Conservation (phyloP, 2,888 invertebrate species). For the Sinopyrophorus schimmeli region DNA sequence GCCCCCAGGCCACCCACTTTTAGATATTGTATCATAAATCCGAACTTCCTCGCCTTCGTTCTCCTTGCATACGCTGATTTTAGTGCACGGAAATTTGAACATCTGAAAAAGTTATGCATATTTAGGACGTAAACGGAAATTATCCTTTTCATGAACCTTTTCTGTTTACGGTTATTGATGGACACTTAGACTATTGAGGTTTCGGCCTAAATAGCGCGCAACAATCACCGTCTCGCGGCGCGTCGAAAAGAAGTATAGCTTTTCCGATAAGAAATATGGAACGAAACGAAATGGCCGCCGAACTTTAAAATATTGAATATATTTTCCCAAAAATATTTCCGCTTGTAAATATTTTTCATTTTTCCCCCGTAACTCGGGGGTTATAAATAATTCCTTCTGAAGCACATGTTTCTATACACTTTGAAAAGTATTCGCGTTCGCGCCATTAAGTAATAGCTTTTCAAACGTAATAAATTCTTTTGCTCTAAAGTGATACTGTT, state of each 20-base stretch:
- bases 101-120: constrained; percentile 27
- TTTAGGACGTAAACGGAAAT: constrained; percentile 31
- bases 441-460: constrained; percentile 39
- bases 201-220: constrained; percentile 3
- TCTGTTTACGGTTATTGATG: constrained; percentile 27
- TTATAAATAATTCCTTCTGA: constrained; percentile 31
- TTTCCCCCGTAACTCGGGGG: constrained; percentile 9
- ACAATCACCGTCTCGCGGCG: constrained; percentile 13
- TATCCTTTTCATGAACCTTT: constrained; percentile 29
- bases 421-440: constrained; percentile 31
- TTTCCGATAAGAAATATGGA: constrained; percentile 34
- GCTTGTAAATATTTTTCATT: constrained; percentile 27
- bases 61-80: constrained; percentile 16
- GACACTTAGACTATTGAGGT: constrained; percentile 15
- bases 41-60: constrained; percentile 7
- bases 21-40: constrained; percentile 31
- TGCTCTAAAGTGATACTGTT: constrained; percentile 30
- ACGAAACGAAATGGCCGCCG: constrained; percentile 24
- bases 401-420: constrained; percentile 28
- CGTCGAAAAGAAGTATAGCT: constrained; percentile 31
- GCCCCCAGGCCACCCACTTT: constrained; percentile 24
- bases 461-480: constrained; percentile 35
- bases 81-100: constrained; percentile 18
- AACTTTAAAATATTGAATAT: constrained; percentile 32
- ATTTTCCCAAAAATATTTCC: constrained; percentile 29